Percentiles rank a stretch among this genome's conserved stretches.
phyloP scores from a whole-genome alignment of 2,888 invertebrate species.

The Fragum whitleyi region DNA sequence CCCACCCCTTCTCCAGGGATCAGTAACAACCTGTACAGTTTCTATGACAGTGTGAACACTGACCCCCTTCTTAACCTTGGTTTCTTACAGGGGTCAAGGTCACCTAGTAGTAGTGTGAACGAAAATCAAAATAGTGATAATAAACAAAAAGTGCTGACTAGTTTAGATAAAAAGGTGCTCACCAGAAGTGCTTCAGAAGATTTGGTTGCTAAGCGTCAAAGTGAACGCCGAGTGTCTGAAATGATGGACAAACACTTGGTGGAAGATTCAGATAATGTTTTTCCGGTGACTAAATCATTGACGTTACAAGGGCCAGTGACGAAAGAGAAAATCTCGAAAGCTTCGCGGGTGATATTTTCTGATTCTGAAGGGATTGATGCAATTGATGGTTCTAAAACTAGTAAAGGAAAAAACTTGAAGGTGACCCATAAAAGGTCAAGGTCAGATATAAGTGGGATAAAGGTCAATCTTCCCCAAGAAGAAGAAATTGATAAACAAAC shows the following conservation, averaged over 20 bases:
- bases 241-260: constrained; percentile 56
- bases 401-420: constrained; percentile 45
- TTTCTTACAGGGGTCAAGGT: constrained; percentile 55
- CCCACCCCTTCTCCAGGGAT: constrained; percentile 28
- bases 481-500: constrained; percentile 1
- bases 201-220: constrained; percentile 23
- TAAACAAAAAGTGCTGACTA: constrained; percentile 13
- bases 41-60: constrained; percentile 69
- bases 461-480: constrained; percentile 11
- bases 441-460: constrained; percentile 73
- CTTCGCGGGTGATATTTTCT: constrained; percentile 64
- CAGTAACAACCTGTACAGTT: constrained; percentile 54
- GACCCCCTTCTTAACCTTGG: constrained; percentile 75
- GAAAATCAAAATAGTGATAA: constrained; percentile 8
- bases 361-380: constrained; percentile 66
- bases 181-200: constrained; percentile 62
- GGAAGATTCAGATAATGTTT: constrained; percentile 51
- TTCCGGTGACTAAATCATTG: constrained; percentile 39
- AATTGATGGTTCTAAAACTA: constrained; percentile 41
- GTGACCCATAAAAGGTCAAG: constrained; percentile 74
- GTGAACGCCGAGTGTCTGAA: constrained; percentile 39
- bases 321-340: constrained; percentile 26
- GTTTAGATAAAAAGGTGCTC: constrained; percentile 36
- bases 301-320: constrained; percentile 29
- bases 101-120: constrained; percentile 27